Evolutionary conservation across 2,113 vertebrate species (phyloP).

Genomic region (Pardalotus punctatus): DNA sequence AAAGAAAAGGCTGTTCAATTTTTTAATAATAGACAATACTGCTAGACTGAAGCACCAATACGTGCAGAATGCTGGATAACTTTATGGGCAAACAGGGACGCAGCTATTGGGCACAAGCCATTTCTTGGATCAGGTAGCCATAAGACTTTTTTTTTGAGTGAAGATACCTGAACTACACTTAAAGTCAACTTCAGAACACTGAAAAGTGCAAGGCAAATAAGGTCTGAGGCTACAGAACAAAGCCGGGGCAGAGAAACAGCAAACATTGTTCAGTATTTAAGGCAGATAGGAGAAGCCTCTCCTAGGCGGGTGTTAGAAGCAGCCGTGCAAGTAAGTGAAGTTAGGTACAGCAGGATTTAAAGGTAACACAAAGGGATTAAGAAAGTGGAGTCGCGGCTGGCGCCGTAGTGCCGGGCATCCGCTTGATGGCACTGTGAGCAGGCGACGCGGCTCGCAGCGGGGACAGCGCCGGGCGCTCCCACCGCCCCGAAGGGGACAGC

Average conservation of each 20-base stretch:
- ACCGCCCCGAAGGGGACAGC: rapidly evolving
- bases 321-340: rapidly evolving
- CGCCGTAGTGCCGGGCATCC: not conserved
- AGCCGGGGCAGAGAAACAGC: not conserved
- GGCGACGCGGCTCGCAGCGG: rapidly evolving
- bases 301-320: too few relatives aligned
- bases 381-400: rapidly evolving
- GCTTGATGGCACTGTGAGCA: constrained; percentile 25
- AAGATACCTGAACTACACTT: not conserved
- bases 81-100: not conserved
- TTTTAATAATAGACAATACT: not conserved
- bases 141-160: not conserved
- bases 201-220: not conserved
- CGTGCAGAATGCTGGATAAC: not conserved
- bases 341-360: not conserved
- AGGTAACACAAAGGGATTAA: rapidly evolving
- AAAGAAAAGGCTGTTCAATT: not conserved
- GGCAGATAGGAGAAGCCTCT: not conserved
- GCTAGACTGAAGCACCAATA: not conserved
- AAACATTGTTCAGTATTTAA: not conserved
- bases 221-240: not conserved
- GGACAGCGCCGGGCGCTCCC: rapidly evolving
- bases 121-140: not conserved
- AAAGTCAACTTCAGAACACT: not conserved
- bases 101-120: not conserved